Evolutionary conservation across 2,888 invertebrate genomes (phyloP), one percentile per base, ranked within the genome.

Genomic region (Itoplectis maculator): DNA sequence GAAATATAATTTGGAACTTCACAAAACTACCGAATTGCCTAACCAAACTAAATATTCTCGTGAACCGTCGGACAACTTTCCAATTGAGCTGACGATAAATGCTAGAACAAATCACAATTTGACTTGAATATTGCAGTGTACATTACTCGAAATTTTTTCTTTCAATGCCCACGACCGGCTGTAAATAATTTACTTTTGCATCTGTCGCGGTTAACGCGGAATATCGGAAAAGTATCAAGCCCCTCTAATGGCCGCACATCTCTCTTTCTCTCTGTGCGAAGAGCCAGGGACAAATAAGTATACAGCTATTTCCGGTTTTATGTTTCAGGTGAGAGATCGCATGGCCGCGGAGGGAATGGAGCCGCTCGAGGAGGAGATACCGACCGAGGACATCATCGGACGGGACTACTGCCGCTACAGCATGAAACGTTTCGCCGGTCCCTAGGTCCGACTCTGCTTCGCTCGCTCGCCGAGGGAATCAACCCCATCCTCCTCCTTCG

Each of bases 301-400:
- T 65, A 37, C 37, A 47, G 9, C 15, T 68, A 9, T 79, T 73
- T n/a, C 35, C 23, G 61, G 8, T 66, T 56, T 87, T 56, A 83
- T 87, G 75, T 86, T 89, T 15, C 89, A 95, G 95, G 93, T 95
- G 85, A 93, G 95, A 86, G 94, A 95, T 92, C 93, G 93, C 87
- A 93, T 95, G 94, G 94, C 94, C 84, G 92, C 93, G 74, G 93
- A 94, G 81, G 94, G 94, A 76, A 93, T 94, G 87, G 94, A 94
- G 85, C 95, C 95, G 35, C 92, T 94, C 87, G 95, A 95, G 90
- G 94, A 94, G 87, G 93, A 94, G 88, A 95, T 95, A 90, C 94
- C 94, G 84, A 93, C 93, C 83, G 94, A 94, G 89, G 94, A 94
- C 89, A 94, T 94, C 88, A 93, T 94, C 91, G 94, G 94, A 84